phyloP scores from a whole-genome alignment of 2,797 vertebrate species.

The Cuniculus paca region DNA sequence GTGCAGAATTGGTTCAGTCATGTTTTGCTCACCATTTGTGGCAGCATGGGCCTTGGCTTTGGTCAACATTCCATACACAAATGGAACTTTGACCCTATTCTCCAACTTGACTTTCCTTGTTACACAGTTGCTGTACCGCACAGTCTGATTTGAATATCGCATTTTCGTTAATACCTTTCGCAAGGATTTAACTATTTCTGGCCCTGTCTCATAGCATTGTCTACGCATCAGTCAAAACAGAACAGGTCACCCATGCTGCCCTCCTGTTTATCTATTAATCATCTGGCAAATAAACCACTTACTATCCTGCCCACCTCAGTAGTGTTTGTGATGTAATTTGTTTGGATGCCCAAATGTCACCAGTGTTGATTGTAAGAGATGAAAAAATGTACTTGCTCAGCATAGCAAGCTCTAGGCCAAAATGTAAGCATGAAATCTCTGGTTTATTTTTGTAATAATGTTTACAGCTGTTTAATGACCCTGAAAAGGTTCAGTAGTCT shows the following conservation, averaged over 20 bases:
- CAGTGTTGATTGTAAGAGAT: constrained; percentile 90
- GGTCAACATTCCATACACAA: background rate
- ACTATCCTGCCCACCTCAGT: constrained; percentile 89
- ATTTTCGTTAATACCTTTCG: constrained; percentile 65
- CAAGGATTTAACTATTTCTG: constrained; percentile 87
- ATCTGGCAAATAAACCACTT: constrained; percentile 90
- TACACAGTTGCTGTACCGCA: background rate
- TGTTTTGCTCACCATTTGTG: background rate
- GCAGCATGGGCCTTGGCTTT: background rate
- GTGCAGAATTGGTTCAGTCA: accelerated
- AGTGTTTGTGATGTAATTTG: constrained; percentile 91
- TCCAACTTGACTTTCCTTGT: background rate
- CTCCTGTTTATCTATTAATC: constrained; percentile 88
- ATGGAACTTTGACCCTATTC: background rate
- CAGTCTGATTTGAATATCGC: background rate
- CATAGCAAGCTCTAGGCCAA: constrained; percentile 92
- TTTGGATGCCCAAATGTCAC: constrained; percentile 92
- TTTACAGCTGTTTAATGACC: constrained; percentile 94
- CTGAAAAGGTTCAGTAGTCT: constrained; percentile 91
- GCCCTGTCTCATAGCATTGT: constrained; percentile 82
- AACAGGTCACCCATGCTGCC: constrained; percentile 83
- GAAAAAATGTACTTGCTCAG: constrained; percentile 91
- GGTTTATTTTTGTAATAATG: constrained; percentile 93
- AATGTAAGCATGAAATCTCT: constrained; percentile 92
- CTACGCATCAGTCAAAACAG: constrained; percentile 84